phyloP scores from a whole-genome alignment of 2,113 vertebrate species.

The Mellivora capensis region DNA sequence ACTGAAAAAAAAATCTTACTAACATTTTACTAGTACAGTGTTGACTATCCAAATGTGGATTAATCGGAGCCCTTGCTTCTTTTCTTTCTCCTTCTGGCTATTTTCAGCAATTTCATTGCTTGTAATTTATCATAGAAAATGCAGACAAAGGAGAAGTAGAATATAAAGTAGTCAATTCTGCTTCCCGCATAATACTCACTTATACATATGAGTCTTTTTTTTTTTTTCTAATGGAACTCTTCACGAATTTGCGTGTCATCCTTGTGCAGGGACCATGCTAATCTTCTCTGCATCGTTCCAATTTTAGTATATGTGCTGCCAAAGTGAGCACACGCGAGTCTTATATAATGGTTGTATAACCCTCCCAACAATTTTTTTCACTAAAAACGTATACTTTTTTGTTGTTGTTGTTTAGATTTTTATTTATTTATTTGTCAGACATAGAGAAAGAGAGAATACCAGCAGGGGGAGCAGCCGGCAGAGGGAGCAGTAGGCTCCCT shows the following conservation, averaged over 20 bases:
- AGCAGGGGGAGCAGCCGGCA: too few relatives aligned
- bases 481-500: too few relatives aligned
- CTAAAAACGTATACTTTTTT: not conserved
- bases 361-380: not conserved
- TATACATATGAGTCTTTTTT: not conserved
- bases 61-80: not conserved
- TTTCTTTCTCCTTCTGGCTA: not conserved
- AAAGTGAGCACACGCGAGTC: not conserved
- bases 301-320: too few relatives aligned
- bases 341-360: not conserved
- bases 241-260: too few relatives aligned
- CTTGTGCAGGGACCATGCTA: too few relatives aligned
- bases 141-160: not conserved
- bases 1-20: slow-evolving; percentile 31
- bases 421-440: not conserved
- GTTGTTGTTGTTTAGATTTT: not conserved
- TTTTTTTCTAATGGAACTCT: too few relatives aligned
- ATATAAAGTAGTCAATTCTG: not conserved
- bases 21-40: not conserved
- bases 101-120: slow-evolving; percentile 10
- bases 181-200: not conserved
- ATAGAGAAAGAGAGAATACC: not conserved
- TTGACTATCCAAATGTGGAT: slow-evolving; percentile 2
- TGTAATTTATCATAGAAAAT: slow-evolving; percentile 16
- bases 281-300: too few relatives aligned